phyloP scores from a whole-genome alignment of 30 jellyfish, hydroid and myxozoan species.

The Clytia hemisphaerica region DNA sequence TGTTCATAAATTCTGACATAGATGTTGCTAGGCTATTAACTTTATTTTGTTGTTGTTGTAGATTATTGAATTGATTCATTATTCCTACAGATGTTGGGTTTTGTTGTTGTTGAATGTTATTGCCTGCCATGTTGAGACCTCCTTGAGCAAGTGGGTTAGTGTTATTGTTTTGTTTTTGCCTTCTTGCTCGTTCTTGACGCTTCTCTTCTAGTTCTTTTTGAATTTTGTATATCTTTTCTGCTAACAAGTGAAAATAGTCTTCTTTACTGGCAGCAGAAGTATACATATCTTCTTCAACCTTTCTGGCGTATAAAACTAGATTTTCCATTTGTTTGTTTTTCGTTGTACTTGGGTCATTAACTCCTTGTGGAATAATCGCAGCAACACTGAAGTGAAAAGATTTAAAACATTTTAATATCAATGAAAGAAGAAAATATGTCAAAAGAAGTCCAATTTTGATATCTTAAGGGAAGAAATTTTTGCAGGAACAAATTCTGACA shows the following conservation, averaged over 20 bases:
- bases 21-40: no score
- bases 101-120: neutral
- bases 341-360: slow-evolving; percentile 77
- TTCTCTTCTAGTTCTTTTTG: slow-evolving; percentile 94
- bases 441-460: no score
- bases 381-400: slow-evolving; percentile 52
- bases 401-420: neutral
- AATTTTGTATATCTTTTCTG: slow-evolving; percentile 82
- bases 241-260: slow-evolving; percentile 87
- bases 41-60: neutral
- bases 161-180: neutral
- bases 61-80: neutral
- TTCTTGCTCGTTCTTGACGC: slow-evolving; percentile 72
- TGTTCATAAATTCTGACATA: no score
- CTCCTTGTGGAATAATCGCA: slow-evolving; percentile 96
- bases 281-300: slow-evolving; percentile 97
- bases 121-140: neutral
- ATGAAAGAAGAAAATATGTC: neutral
- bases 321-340: slow-evolving; percentile 83
- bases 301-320: slow-evolving; percentile 74
- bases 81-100: neutral
- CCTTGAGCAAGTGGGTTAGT: neutral
- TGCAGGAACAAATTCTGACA: no score
- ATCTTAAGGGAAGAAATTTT: no score
- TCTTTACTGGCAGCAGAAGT: slow-evolving; percentile 93